Percentiles rank a stretch among this genome's conserved stretches.
These are phyloP conservation scores for Notospermus geniculatus DNA, from an alignment of 1,140 invertebrate genomes.

Conservation along the genomic window DNA sequence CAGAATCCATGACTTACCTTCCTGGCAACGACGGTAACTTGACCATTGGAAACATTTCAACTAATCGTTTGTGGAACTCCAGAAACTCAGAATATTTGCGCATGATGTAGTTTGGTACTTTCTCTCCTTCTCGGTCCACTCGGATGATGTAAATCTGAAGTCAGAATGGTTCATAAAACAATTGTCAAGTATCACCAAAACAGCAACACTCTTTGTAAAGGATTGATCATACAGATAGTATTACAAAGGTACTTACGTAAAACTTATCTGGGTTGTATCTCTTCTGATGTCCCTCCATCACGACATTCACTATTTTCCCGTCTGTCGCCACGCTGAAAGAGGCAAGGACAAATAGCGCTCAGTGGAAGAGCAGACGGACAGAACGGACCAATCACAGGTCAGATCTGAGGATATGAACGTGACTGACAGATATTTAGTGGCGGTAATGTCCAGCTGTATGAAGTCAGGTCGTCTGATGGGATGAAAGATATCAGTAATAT, in stretches of 20 bases:
- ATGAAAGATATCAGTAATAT: too few relatives aligned
- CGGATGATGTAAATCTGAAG: conserved; percentile 78
- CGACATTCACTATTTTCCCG: conserved; percentile 81
- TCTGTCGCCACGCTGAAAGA: conserved; percentile 77
- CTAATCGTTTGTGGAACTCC: conserved; percentile 93
- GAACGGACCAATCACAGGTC: too few relatives aligned
- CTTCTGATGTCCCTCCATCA: conserved; percentile 88
- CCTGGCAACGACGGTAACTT: conserved; percentile 59
- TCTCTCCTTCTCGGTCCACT: conserved; percentile 79
- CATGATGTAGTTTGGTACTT: conserved; percentile 82
- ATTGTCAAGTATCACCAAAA: too few relatives aligned
- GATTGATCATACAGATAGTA: too few relatives aligned
- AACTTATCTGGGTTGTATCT: conserved; percentile 96
- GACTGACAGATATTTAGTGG: too few relatives aligned
- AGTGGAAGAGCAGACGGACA: too few relatives aligned
- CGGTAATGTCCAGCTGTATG: too few relatives aligned
- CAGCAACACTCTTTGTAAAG: too few relatives aligned
- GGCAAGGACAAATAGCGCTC: too few relatives aligned
- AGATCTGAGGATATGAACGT: too few relatives aligned
- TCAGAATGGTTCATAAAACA: too few relatives aligned
- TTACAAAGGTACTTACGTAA: conserved; percentile 65
- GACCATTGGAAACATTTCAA: conserved; percentile 85
- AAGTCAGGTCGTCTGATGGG: too few relatives aligned
- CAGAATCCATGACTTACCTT: conserved; percentile 41
- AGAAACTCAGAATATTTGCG: conserved; percentile 94